A percentile compares a stretch with the other conserved stretches of the same genome.
Conservation (phyloP, 2,888 invertebrate species). For the Prosopocoilus inquinatus region DNA sequence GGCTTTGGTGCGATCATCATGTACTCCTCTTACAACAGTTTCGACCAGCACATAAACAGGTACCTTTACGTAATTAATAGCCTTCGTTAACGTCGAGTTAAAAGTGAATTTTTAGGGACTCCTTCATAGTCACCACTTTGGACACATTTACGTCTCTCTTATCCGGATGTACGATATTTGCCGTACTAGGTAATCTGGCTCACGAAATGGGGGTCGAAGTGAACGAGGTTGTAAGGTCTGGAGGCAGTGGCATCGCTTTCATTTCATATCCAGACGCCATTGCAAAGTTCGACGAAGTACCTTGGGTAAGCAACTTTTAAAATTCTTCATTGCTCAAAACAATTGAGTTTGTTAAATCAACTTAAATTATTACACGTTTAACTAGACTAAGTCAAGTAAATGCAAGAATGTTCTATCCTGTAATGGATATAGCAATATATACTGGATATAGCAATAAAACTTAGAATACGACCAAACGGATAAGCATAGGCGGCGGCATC, state of each 20-base stretch:
- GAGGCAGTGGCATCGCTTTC: constrained; percentile 79
- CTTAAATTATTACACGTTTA: too few relatives aligned
- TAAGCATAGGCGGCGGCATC: too few relatives aligned
- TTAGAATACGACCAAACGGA: too few relatives aligned
- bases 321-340: too few relatives aligned
- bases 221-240: constrained; percentile 63
- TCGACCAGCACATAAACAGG: constrained; percentile 55
- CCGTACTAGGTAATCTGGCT: constrained; percentile 78
- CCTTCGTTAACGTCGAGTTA: background rate
- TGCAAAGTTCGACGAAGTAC: constrained; percentile 68
- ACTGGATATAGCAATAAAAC: too few relatives aligned
- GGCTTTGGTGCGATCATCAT: constrained; percentile 71
- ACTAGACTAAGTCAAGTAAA: too few relatives aligned
- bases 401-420: too few relatives aligned
- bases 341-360: too few relatives aligned
- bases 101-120: constrained; percentile 64
- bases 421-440: too few relatives aligned
- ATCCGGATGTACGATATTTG: constrained; percentile 80
- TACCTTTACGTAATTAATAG: background rate
- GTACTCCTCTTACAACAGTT: constrained; percentile 73
- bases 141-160: constrained; percentile 81
- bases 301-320: constrained; percentile 59
- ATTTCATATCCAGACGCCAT: constrained; percentile 84
- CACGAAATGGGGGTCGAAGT: constrained; percentile 64
- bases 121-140: constrained; percentile 75